phyloP scores from a whole-genome alignment of 2,113 vertebrate species.

The Psittacus erithacus region DNA sequence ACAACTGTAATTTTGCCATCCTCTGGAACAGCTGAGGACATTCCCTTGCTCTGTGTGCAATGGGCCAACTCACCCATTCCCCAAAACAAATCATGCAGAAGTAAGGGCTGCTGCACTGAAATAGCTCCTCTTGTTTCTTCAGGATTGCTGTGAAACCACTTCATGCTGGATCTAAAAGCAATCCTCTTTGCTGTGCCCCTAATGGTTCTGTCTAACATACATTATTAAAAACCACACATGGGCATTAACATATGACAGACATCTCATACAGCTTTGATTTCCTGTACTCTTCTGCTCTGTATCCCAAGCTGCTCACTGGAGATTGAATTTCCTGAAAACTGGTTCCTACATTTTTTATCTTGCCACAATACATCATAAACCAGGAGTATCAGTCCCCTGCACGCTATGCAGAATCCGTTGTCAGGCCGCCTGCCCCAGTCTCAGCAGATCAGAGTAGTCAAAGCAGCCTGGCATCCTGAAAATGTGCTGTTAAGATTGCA shows the following conservation, averaged over 20 bases:
- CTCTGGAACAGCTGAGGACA: neutral
- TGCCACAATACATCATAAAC: neutral
- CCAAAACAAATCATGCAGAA: neutral
- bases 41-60: neutral
- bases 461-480: neutral
- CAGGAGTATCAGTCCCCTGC: neutral
- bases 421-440: neutral
- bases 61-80: neutral
- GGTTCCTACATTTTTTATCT: neutral
- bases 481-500: neutral
- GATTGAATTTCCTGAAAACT: neutral
- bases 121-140: neutral
- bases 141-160: neutral
- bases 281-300: neutral
- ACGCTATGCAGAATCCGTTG: accelerated
- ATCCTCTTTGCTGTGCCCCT: neutral
- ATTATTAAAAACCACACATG: neutral
- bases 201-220: neutral
- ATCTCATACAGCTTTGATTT: neutral
- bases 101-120: neutral
- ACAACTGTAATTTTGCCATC: neutral
- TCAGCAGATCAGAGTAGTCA: neutral
- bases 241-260: neutral
- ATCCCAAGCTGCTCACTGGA: neutral
- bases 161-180: neutral